phyloP scores from a whole-genome alignment of 37 sponge, comb jelly and placozoan species.

The Crambe crambe region DNA sequence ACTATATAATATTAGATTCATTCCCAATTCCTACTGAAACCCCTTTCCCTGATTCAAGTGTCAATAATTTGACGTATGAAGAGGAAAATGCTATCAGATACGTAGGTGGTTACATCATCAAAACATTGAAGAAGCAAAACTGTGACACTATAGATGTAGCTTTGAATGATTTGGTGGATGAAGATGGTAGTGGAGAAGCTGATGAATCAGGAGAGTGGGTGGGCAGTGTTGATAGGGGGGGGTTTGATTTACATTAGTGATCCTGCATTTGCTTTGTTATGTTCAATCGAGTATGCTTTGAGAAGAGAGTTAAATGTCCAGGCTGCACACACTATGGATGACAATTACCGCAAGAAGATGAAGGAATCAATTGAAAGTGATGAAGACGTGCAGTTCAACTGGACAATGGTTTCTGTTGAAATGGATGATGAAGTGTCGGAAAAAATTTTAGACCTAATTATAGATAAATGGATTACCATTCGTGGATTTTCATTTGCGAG shows the following conservation, averaged over 20 bases:
- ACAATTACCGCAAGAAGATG: background rate
- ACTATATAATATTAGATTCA: too few relatives aligned
- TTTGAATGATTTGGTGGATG: background rate
- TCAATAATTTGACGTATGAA: too few relatives aligned
- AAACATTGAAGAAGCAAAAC: background rate
- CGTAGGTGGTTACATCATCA: background rate
- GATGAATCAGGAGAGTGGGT: background rate
- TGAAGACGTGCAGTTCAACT: background rate
- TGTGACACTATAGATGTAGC: background rate
- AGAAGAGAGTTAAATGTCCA: background rate
- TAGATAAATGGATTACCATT: background rate
- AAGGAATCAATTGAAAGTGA: background rate
- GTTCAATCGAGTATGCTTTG: background rate
- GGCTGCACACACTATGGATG: too few relatives aligned
- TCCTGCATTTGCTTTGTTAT: background rate
- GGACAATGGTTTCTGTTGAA: background rate
- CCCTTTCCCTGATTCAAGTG: too few relatives aligned
- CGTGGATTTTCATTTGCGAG: background rate
- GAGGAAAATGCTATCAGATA: too few relatives aligned
- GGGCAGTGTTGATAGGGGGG: background rate
- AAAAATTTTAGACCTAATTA: background rate
- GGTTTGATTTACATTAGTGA: background rate
- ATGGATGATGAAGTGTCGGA: background rate
- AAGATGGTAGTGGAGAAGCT: background rate
- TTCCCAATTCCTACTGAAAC: too few relatives aligned